These are phyloP conservation scores for Sinocyclocheilus grahami DNA, from an alignment of 2,113 vertebrate species.

Conservation along the genomic window DNA sequence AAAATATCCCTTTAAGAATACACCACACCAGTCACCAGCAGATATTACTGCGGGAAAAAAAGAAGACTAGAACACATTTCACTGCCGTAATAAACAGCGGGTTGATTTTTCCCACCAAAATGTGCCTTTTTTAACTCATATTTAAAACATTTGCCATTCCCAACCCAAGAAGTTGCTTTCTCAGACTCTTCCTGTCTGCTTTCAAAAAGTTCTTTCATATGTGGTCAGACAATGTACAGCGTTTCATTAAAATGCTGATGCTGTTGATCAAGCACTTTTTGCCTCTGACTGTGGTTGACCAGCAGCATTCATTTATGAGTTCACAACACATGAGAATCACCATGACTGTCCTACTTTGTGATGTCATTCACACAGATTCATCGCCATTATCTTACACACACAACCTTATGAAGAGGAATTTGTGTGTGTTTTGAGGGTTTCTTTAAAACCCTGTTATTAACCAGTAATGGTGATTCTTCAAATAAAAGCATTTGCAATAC, in stretches of 20 bases:
- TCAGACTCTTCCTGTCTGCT: slow-evolving; percentile 66
- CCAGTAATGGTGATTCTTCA: no score
- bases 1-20: no score
- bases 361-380: no score
- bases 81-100: background rate
- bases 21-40: no score
- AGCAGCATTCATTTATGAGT: slow-evolving; percentile 60
- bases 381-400: no score
- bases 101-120: background rate
- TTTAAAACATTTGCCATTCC: slow-evolving; percentile 27
- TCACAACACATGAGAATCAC: slow-evolving; percentile 36
- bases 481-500: no score
- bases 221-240: slow-evolving; percentile 13
- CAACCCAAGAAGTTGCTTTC: slow-evolving; percentile 50
- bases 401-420: no score
- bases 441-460: no score
- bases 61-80: background rate
- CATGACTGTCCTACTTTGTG: no score
- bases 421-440: no score
- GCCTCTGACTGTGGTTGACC: slow-evolving; percentile 59
- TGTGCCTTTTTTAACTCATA: slow-evolving; percentile 16
- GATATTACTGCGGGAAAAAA: no score
- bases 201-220: slow-evolving; percentile 5
- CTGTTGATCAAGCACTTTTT: slow-evolving; percentile 26
- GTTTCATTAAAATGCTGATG: slow-evolving; percentile 19